These are phyloP conservation scores for Oryzias dopingdopingensis DNA, from an alignment of 2,797 vertebrate species.

Conservation along the genomic window DNA sequence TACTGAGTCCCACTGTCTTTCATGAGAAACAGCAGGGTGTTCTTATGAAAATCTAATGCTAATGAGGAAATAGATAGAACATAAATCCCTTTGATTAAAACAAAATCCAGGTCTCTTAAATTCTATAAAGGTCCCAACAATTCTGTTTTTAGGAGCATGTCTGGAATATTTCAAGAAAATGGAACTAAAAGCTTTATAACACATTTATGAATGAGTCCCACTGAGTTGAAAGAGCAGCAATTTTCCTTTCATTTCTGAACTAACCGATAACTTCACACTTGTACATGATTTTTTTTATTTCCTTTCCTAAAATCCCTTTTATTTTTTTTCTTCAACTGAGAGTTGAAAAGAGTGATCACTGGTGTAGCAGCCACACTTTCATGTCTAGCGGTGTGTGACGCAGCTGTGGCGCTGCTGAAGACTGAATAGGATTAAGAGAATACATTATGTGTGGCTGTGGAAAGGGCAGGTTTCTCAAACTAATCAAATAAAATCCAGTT, in stretches of 20 bases:
- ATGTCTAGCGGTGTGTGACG: neutral
- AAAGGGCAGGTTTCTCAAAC: constrained; percentile 30
- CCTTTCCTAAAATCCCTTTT: neutral
- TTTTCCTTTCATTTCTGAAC: neutral
- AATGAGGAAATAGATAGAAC: too few species aligned
- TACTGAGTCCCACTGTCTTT: too few species aligned
- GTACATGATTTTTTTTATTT: neutral
- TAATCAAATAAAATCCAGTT: constrained; percentile 29
- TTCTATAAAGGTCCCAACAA: too few species aligned
- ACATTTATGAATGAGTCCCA: too few species aligned
- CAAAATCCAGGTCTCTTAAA: too few species aligned
- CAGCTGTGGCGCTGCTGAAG: constrained; percentile 17
- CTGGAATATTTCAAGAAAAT: too few species aligned
- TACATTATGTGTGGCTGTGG: constrained; percentile 11
- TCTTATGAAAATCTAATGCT: too few species aligned
- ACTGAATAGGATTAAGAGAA: constrained; percentile 25
- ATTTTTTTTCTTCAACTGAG: neutral
- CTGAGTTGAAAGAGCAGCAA: neutral
- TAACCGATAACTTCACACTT: neutral
- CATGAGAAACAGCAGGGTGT: too few species aligned
- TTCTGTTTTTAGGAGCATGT: too few species aligned
- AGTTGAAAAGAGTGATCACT: neutral
- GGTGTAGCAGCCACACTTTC: constrained; percentile 2
- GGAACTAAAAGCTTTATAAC: too few species aligned
- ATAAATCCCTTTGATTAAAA: too few species aligned